Percentiles rank a stretch among this genome's conserved stretches.
phyloP scores from a whole-genome alignment of 2,797 vertebrate genomes.

The Coracias cyanogaster region DNA sequence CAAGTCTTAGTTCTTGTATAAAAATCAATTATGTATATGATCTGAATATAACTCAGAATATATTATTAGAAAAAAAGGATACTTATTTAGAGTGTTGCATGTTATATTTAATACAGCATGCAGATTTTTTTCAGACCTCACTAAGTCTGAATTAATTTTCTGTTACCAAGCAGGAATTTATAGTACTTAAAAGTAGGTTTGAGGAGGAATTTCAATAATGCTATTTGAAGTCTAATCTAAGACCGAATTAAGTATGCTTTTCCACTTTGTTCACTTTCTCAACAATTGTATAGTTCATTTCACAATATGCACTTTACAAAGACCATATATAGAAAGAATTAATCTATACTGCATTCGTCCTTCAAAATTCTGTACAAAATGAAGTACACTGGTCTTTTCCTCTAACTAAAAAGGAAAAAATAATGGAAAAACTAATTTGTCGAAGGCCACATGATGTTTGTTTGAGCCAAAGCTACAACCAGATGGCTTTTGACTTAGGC shows the following conservation, averaged over 20 bases:
- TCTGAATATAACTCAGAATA: neutral
- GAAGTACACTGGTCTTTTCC: neutral
- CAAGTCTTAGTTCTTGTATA: neutral
- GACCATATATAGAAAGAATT: neutral
- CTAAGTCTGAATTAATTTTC: neutral
- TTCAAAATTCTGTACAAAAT: neutral
- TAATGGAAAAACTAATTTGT: neutral
- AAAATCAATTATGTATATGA: neutral
- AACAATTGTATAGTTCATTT: neutral
- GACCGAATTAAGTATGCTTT: neutral
- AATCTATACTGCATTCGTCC: neutral
- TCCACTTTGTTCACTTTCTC: neutral
- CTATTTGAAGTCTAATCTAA: neutral
- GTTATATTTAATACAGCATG: neutral
- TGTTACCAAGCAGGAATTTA: neutral
- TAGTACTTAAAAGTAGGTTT: neutral
- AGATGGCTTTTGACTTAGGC: neutral
- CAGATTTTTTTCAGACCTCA: neutral
- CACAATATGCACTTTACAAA: neutral
- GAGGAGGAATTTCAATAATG: neutral
- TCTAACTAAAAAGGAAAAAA: neutral
- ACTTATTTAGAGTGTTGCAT: neutral
- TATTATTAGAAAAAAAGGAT: neutral
- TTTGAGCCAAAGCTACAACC: neutral
- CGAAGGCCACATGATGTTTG: neutral